Percentiles rank a stretch among this genome's conserved stretches.
These are phyloP conservation scores for Pionites leucogaster DNA, from an alignment of 2,113 vertebrate species.

Conservation along the genomic window DNA sequence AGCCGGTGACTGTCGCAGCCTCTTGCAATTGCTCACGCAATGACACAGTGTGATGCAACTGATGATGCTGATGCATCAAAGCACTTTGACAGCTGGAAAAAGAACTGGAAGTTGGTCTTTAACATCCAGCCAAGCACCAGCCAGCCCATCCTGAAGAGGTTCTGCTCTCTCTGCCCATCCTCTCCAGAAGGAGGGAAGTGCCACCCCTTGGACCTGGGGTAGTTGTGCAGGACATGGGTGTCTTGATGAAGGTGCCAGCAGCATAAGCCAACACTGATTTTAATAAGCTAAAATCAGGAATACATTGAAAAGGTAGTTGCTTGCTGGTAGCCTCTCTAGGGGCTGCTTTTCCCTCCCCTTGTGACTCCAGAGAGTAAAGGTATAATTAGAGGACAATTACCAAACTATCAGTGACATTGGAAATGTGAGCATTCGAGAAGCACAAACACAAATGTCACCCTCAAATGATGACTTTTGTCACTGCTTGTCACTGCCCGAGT, in stretches of 20 bases:
- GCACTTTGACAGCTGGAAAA: background rate
- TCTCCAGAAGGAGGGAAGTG: background rate
- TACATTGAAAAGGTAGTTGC: background rate
- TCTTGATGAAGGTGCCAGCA: fast-evolving
- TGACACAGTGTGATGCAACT: background rate
- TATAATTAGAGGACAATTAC: background rate
- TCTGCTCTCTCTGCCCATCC: fast-evolving
- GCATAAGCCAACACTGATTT: background rate
- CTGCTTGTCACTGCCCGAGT: fast-evolving
- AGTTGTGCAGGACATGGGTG: fast-evolving
- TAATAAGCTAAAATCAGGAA: background rate
- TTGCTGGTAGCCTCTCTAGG: background rate
- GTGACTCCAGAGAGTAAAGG: background rate
- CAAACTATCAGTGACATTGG: background rate
- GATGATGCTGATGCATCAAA: background rate
- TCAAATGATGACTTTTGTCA: background rate
- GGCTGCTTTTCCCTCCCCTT: background rate
- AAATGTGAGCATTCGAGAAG: fast-evolving
- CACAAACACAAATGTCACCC: background rate
- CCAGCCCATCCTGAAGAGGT: background rate
- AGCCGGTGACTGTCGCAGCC: background rate
- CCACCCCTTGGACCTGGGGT: no score
- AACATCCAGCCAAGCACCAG: background rate
- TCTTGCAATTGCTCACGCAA: fast-evolving
- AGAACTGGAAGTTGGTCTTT: background rate